Evolutionary conservation across 2,113 vertebrate genomes (phyloP), one percentile per base, ranked within the genome.

Genomic region (Trichomycterus rosablanca): DNA sequence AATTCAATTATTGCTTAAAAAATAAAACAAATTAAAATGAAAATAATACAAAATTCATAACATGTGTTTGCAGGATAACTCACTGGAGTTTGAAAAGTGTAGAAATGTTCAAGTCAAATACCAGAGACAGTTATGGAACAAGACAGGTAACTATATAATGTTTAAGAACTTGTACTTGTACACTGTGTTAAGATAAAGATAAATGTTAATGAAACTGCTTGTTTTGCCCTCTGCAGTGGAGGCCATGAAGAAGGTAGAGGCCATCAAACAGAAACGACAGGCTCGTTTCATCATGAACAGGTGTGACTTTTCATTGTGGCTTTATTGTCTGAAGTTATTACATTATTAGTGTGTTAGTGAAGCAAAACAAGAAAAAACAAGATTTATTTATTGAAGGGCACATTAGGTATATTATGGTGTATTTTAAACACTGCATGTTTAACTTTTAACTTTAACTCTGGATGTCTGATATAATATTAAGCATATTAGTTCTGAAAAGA

Each of bases 11-110:
- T 7, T 30, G 3, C 7, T 30, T 30, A 30, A 30, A 30, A 7
- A 30, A 30, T 30, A 7, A n/a, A n/a, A n/a, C n/a, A n/a, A n/a
- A n/a, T n/a, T n/a, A n/a, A n/a, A n/a, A n/a, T n/a, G n/a, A n/a
- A n/a, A n/a, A n/a, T n/a, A n/a, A n/a, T n/a, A n/a, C n/a, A n/a
- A n/a, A n/a, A n/a, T n/a, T n/a, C n/a, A n/a, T n/a, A n/a, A 2
- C n/a, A 20, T 67, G 48, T 63, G 8, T 68, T 30, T 67, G 7
- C 52, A 99, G 96, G 96, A 99, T 83, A 98, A 97, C 72, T 80
- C 90, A 2, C 87, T 99, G 78, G 96, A 99, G 80, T 99, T 99
- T 73, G 96, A 99, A 78, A 97, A 99, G 77, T 90, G 95, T 61
- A 87, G 95, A 84, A 95, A 93, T 11, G 87, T 89, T 23, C 95